Conservation (phyloP, 2,113 vertebrate genomes). For the Strigops habroptila region DNA sequence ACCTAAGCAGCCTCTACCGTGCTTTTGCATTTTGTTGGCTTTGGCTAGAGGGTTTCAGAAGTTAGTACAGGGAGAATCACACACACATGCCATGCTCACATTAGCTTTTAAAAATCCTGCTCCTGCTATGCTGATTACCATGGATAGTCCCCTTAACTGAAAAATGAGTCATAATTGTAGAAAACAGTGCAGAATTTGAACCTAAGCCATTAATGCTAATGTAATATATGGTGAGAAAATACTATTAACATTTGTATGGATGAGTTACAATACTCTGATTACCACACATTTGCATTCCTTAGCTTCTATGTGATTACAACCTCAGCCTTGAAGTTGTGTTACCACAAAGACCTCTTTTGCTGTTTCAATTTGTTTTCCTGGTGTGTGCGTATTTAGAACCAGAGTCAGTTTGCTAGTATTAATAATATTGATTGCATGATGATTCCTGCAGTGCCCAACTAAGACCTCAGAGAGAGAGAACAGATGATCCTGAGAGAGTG, state of each 20-base stretch:
- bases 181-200: conserved; percentile 52
- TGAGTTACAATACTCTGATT: conserved; percentile 47
- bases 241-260: conserved; percentile 50
- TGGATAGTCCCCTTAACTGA: conserved; percentile 42
- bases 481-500: neutral
- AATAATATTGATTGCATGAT: conserved; percentile 28
- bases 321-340: conserved; percentile 14
- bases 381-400: neutral
- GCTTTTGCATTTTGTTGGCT: neutral
- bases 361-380: conserved; percentile 8
- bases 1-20: neutral
- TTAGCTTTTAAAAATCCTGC: conserved; percentile 39
- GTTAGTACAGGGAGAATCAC: neutral
- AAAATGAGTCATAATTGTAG: conserved; percentile 49
- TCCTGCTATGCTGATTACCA: conserved; percentile 20
- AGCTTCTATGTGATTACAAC: conserved; percentile 23
- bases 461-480: neutral
- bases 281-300: conserved; percentile 48
- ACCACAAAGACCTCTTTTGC: neutral
- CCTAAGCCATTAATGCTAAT: conserved; percentile 49
- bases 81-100: neutral
- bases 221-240: conserved; percentile 58
- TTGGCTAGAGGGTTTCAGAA: neutral
- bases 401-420: neutral
- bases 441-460: neutral